Evolutionary conservation across 92 coral and sea anemone species (phyloP).

Genomic region (Chrysogorgia sp.): DNA sequence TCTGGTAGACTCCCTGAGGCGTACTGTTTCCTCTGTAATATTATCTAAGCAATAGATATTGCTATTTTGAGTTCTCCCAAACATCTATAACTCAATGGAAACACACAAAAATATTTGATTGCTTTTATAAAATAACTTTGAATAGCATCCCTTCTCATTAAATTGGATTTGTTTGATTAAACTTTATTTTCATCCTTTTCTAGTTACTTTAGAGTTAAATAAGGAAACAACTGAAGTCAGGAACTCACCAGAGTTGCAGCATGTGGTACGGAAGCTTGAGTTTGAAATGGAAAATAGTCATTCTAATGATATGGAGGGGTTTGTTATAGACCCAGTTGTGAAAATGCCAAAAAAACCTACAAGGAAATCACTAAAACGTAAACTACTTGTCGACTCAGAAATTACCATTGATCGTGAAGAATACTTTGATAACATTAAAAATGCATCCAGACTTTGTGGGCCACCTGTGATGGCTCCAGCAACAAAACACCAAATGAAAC

Average conservation of each 20-base stretch:
- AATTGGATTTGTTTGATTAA: too few relatives aligned
- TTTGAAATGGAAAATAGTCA: neutral
- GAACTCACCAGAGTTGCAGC: too few relatives aligned
- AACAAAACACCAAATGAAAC: slow-evolving; percentile 18
- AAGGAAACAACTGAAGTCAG: neutral
- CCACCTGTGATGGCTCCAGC: slow-evolving; percentile 14
- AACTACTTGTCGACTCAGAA: slow-evolving; percentile 20
- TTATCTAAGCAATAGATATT: too few relatives aligned
- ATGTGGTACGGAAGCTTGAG: neutral
- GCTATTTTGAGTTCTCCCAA: too few relatives aligned
- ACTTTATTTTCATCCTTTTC: neutral
- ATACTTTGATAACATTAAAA: slow-evolving; percentile 2
- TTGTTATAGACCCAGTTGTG: slow-evolving; percentile 2
- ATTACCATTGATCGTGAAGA: slow-evolving; percentile 18
- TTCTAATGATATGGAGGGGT: neutral
- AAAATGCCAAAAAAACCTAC: neutral
- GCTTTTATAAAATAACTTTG: too few relatives aligned
- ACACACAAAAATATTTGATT: too few relatives aligned
- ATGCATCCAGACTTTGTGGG: neutral
- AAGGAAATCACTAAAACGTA: slow-evolving; percentile 19
- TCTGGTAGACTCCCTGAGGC: too few relatives aligned
- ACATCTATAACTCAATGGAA: too few relatives aligned
- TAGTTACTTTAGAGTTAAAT: neutral
- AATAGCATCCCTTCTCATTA: too few relatives aligned
- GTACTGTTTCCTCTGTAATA: too few relatives aligned